These are phyloP conservation scores for Psittacula cyanocephala DNA, from an alignment of 2,113 vertebrate species.

Conservation along the genomic window DNA sequence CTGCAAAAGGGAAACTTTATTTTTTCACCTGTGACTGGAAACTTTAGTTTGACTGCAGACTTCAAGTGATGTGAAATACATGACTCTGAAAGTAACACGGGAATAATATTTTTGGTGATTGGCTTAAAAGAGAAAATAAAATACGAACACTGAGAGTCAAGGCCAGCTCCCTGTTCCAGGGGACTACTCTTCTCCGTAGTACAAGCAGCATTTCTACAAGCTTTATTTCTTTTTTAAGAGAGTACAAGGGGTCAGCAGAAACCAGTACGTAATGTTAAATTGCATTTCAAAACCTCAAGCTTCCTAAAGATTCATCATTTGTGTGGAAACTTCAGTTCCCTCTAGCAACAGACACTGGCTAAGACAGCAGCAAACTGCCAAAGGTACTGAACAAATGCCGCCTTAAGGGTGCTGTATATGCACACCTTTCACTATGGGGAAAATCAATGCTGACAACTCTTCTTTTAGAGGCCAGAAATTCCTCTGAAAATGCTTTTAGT, in stretches of 20 bases:
- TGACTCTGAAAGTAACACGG: not conserved
- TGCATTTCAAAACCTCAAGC: conserved; percentile 16
- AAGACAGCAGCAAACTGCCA: not conserved
- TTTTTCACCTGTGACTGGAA: not conserved
- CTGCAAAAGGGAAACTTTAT: too few relatives aligned
- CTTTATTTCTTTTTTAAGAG: not conserved
- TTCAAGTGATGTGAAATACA: not conserved
- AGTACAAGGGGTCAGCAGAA: not conserved
- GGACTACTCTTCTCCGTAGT: not conserved
- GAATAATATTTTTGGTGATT: conserved; percentile 10
- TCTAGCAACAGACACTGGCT: not conserved
- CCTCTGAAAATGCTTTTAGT: not conserved
- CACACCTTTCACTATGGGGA: not conserved
- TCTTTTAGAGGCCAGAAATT: not conserved
- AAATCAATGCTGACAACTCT: not conserved
- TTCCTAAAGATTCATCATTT: conserved; percentile 14
- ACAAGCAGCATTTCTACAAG: not conserved
- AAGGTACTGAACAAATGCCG: not conserved
- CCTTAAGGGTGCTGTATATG: not conserved
- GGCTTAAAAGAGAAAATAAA: not conserved
- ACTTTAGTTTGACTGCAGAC: not conserved
- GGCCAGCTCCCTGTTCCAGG: not conserved
- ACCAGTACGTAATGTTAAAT: not conserved
- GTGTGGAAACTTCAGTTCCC: not conserved
- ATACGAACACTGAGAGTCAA: not conserved